These are phyloP conservation scores for Eristalis pertinax DNA, from an alignment of 2,888 invertebrate species.

Conservation along the genomic window DNA sequence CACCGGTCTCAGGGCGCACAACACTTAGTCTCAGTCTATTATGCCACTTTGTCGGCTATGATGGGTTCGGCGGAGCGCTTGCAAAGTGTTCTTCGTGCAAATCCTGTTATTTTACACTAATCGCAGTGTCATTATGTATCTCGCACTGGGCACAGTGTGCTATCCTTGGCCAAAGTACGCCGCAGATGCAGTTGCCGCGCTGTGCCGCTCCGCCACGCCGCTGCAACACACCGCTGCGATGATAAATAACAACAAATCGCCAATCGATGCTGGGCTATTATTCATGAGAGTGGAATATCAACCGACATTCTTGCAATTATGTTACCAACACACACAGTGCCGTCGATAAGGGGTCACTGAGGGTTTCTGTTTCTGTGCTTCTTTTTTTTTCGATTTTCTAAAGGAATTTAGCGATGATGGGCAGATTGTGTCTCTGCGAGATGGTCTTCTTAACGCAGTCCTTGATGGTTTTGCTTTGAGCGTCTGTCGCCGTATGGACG, in stretches of 20 bases:
- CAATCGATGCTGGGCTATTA: constrained; percentile 37
- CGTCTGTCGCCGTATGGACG: neutral
- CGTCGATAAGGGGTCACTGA: neutral
- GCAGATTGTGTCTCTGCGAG: neutral
- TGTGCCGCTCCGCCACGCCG: too few relatives aligned
- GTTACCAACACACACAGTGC: constrained; percentile 15
- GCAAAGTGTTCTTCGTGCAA: constrained; percentile 31
- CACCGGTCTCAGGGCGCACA: neutral
- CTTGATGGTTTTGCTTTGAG: neutral
- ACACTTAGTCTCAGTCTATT: constrained; percentile 23
- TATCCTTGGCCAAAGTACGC: constrained; percentile 21
- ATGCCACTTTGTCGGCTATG: constrained; percentile 35
- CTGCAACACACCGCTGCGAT: constrained; percentile 16
- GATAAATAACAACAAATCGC: constrained; percentile 42
- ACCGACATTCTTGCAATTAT: constrained; percentile 33
- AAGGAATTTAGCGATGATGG: neutral
- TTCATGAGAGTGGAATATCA: constrained; percentile 18
- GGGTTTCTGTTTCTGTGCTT: neutral
- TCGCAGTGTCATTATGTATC: constrained; percentile 53
- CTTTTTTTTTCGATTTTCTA: neutral
- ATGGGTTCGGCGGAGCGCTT: constrained; percentile 3
- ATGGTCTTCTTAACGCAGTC: neutral
- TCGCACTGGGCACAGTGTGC: constrained; percentile 16
- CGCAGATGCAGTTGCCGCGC: neutral
- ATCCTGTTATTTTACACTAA: constrained; percentile 69